These are phyloP conservation scores for Microcebus griseorufus DNA, from an alignment of 2,113 vertebrate genomes.

Conservation along the genomic window DNA sequence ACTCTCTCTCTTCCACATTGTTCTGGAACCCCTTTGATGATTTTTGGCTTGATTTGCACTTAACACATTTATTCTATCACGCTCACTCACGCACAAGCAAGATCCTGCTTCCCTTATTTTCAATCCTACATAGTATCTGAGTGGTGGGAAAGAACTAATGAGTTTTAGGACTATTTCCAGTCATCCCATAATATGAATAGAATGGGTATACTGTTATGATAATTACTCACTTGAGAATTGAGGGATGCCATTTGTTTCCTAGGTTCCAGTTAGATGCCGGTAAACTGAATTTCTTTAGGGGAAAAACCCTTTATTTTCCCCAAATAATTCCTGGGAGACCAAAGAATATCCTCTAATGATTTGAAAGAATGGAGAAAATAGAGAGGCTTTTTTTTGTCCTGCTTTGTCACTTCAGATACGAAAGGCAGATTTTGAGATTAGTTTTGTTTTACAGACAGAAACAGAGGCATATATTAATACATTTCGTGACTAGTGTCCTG, in stretches of 20 bases:
- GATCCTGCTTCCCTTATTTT: background rate
- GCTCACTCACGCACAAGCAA: background rate
- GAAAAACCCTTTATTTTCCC: background rate
- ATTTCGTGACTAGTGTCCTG: background rate
- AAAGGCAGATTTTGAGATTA: background rate
- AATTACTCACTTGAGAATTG: conserved; percentile 14
- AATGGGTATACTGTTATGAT: background rate
- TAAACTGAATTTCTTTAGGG: background rate
- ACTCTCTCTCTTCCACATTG: background rate
- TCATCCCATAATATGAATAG: background rate
- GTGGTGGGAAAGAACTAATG: background rate
- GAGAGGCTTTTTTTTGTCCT: background rate
- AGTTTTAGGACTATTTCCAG: background rate
- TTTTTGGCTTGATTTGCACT: background rate
- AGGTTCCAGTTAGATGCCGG: background rate
- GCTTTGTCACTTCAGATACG: background rate
- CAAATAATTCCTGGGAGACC: background rate
- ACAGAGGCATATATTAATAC: background rate
- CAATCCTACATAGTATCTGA: background rate
- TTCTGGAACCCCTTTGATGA: background rate
- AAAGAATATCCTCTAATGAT: background rate
- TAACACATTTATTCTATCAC: accelerated
- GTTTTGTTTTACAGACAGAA: background rate
- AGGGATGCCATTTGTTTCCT: background rate
- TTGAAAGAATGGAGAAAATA: background rate